Conservation (phyloP, 2,888 invertebrate species). For the Boloria euphrosyne region DNA sequence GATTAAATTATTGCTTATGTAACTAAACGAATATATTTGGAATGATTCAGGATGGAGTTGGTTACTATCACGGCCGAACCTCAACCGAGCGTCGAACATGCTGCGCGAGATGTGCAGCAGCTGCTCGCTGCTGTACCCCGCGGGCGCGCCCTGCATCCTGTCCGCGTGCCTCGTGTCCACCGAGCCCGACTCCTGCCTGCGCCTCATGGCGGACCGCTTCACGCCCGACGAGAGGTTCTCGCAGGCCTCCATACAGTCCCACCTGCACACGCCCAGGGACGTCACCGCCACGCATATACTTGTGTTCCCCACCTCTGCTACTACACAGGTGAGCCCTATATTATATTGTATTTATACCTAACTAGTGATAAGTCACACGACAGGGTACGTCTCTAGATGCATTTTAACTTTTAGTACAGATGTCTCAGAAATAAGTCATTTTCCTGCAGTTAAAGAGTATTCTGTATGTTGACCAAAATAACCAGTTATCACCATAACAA, state of each 20-base stretch:
- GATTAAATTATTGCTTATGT: neutral
- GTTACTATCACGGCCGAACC: constrained; percentile 94
- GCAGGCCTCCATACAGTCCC: constrained; percentile 93
- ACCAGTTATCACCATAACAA: too few species aligned
- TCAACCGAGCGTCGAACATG: constrained; percentile 92
- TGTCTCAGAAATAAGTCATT: neutral
- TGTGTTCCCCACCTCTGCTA: constrained; percentile 98
- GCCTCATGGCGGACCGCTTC: constrained; percentile 96
- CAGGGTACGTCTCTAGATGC: too few species aligned
- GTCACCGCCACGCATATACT: constrained; percentile 98
- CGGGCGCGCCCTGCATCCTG: constrained; percentile 94
- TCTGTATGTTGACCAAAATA: neutral
- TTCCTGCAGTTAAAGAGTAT: neutral
- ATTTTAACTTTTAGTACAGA: too few species aligned
- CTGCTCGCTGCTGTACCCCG: constrained; percentile 91
- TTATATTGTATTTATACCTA: too few species aligned
- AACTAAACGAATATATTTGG: neutral
- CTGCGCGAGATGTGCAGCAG: constrained; percentile 95
- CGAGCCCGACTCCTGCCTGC: constrained; percentile 93
- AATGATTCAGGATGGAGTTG: constrained; percentile 91
- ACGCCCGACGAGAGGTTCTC: constrained; percentile 97
- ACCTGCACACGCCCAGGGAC: constrained; percentile 97
- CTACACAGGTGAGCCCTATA: constrained; percentile 86
- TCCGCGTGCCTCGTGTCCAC: constrained; percentile 99
- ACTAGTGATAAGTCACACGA: too few species aligned